A percentile compares a stretch with the other conserved stretches of the same genome.
These are phyloP conservation scores for Bunonema sp. DNA, from an alignment of 2,888 invertebrate genomes.

Conservation along the genomic window DNA sequence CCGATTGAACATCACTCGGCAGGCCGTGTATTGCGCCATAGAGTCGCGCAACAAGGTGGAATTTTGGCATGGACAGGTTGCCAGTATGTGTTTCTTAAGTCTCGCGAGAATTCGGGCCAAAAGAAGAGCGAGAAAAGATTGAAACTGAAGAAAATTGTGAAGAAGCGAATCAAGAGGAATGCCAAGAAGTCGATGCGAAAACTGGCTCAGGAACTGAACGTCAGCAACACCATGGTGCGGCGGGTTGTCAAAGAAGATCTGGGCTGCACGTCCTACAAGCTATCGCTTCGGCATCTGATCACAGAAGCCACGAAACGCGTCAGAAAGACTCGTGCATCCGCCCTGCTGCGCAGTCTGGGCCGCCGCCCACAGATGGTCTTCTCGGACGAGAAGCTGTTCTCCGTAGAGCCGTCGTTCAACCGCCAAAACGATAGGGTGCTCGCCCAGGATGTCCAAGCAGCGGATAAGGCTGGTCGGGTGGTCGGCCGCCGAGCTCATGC, in stretches of 20 bases:
- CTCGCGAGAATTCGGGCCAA: no score
- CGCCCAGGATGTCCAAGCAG: neutral
- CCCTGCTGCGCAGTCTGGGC: no score
- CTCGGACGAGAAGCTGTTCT: slow-evolving; percentile 6
- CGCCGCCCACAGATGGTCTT: no score
- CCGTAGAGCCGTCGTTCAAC: slow-evolving; percentile 2
- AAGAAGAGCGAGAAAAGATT: no score
- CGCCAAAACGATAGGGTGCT: slow-evolving; percentile 3
- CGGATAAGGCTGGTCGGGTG: slow-evolving; percentile 1
- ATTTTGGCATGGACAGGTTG: no score
- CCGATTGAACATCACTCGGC: no score
- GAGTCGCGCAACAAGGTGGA: no score
- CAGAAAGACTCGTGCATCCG: no score
- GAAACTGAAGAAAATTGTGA: no score
- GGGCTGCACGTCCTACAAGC: neutral
- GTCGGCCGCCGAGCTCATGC: slow-evolving; percentile 4
- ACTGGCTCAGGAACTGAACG: slow-evolving; percentile 1
- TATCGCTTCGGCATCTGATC: neutral
- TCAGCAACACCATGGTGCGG: slow-evolving; percentile 1
- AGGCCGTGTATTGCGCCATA: no score
- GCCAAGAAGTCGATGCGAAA: slow-evolving; percentile 2
- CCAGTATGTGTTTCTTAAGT: no score
- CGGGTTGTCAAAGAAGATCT: slow-evolving; percentile 4
- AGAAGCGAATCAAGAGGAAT: slow-evolving; percentile 4
- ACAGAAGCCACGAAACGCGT: no score